Evolutionary conservation across 2,888 invertebrate genomes (phyloP), one percentile per base, ranked within the genome.

Genomic region (Limenitis camilla): DNA sequence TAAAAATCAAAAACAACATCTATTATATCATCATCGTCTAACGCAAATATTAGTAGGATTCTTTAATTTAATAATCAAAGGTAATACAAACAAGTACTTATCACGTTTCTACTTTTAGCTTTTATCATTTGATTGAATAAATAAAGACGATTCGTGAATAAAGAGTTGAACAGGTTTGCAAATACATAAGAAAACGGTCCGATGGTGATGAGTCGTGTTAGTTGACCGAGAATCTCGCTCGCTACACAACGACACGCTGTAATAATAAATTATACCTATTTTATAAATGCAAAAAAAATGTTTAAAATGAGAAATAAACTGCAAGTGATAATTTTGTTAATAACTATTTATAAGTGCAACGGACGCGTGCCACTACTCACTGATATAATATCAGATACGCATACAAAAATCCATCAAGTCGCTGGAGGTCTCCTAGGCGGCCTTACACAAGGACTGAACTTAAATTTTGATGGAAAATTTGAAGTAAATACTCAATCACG

Each of bases 361-460:
- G 56, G 54, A 28, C 42, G 52, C 45, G 40, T 57, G 8, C 32
- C 45, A 31, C 30, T 52, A 6, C 32, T 53, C 3, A 43, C 45
- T 41, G 42, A 53, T 35, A 40, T 56, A 41, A 29, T 56, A 38
- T 38, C 49, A 7, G 45, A 42, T 27, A 48, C 52, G 27, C 52
- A 52, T 29, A 10, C 43, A 4, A 30, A 61, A 48, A 66, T 77
- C 19, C 73, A 77, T 28, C 64, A 69, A 5, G 67, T 69, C 1
- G 77, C 80, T 28, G 69, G 69, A 1, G 51, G 70, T 4, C 58
- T 81, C 11, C 55, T 81, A 1, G 76, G 74, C 27, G 75, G 77
- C 2, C 40, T 74, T 1, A 42, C 67, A 9, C 62, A 70, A 2
- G 72, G 71, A 27, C 45, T 74, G 1, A 60, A 68, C 31, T 35